Evolutionary conservation across 2,888 invertebrate genomes (phyloP), one percentile per base, ranked within the genome.

Genomic region (Leptura quadrifasciata): DNA sequence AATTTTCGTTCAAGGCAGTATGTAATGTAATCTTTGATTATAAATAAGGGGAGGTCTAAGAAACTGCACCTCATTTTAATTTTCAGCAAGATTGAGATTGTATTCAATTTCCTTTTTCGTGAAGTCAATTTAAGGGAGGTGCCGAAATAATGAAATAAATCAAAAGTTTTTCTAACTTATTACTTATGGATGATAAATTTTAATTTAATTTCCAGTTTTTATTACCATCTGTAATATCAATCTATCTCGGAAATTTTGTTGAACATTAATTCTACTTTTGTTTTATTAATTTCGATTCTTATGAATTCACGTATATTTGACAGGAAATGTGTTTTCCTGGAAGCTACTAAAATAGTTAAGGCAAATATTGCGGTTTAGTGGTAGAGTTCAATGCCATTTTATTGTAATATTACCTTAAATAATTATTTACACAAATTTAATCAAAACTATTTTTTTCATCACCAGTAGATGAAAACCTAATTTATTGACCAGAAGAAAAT

Each of bases 51-150:
- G 52, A 61, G 71, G 71, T 71, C 69, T 57, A 58, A 58, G 35
- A 39, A 24, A 52, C 61, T 71, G 71, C 61, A 61, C 78, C 80
- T 81, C 77, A 78, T 81, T 83, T 81, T 83, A 82, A 82, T 82
- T 82, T 83, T 80, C 81, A 71, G 65, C 76, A 80, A 83, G 79
- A 83, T 82, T 83, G 81, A 83, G 79, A 83, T 81, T 83, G 81
- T 81, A 79, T 83, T 83, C 83, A 82, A 83, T 83, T 83, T 83
- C 83, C 83, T 81, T 76, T 79, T 77, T 75, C 75, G 76, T 78
- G 80, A 81, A 82, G 82, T 81, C 83, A 83, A 83, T 83, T 83
- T 83, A 77, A 76, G 80, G 76, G 76, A 79, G 79, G 81, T 81
- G 81, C 77, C 80, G 74, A 77, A 79, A 80, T 83, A 83, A 83